These are phyloP conservation scores for Dendronephthya gigantea DNA, from an alignment of 64 coral and sea anemone genomes.

Conservation along the genomic window DNA sequence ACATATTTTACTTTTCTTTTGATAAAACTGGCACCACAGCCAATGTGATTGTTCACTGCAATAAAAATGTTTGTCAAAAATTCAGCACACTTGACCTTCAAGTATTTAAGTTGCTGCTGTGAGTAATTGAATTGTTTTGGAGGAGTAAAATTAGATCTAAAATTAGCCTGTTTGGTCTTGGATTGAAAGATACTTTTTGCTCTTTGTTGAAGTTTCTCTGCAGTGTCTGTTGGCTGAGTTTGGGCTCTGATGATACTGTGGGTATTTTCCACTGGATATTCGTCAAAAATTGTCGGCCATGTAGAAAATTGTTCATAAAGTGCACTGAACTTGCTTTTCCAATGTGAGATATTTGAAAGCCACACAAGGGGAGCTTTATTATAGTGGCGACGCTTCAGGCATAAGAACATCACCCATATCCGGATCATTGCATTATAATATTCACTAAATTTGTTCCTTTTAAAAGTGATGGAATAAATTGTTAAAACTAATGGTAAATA, in stretches of 20 bases:
- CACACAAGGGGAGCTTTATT: slow-evolving; percentile 31
- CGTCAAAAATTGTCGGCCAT: too few species aligned
- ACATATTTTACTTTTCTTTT: not conserved
- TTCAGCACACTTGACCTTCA: too few species aligned
- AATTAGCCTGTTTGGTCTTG: not conserved
- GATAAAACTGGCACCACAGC: not conserved
- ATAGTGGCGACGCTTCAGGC: slow-evolving; percentile 29
- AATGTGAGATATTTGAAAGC: not conserved
- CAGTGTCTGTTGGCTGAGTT: too few species aligned
- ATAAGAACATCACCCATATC: slow-evolving; percentile 35
- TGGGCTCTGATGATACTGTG: too few species aligned
- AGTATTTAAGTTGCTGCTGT: too few species aligned
- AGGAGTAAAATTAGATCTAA: not conserved
- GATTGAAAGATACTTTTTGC: too few species aligned
- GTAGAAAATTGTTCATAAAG: too few species aligned
- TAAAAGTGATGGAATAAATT: slow-evolving; percentile 35
- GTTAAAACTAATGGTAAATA: slow-evolving; percentile 33
- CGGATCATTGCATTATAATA: slow-evolving; percentile 41
- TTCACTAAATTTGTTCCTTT: slow-evolving; percentile 20
- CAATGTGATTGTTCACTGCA: not conserved
- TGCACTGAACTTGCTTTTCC: not conserved
- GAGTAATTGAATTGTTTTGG: not conserved
- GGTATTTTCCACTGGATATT: too few species aligned
- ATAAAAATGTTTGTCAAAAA: not conserved
- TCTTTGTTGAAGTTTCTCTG: too few species aligned